Evolutionary conservation across 2,888 invertebrate species (phyloP).

Genomic region (Electrophaes corylata): DNA sequence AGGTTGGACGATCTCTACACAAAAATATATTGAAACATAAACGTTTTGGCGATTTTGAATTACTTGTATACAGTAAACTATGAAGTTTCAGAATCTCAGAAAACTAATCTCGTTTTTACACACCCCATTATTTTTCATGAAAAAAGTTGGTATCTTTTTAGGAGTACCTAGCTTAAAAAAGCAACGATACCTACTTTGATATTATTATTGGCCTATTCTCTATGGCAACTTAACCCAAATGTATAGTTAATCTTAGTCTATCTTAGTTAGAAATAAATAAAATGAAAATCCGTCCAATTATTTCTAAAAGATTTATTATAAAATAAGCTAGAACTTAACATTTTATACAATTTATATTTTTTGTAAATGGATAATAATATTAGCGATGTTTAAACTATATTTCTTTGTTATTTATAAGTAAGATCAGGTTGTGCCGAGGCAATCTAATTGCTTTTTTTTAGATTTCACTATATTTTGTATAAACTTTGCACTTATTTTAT

Average conservation of each 20-base stretch:
- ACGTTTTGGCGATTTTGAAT: background rate
- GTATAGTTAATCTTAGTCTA: slow-evolving; percentile 62
- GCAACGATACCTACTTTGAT: too few species aligned
- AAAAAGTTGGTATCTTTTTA: background rate
- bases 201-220: slow-evolving; percentile 28
- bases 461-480: slow-evolving; percentile 48
- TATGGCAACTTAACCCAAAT: slow-evolving; percentile 66
- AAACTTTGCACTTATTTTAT: slow-evolving; percentile 39
- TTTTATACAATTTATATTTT: slow-evolving; percentile 50
- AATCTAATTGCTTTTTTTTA: slow-evolving; percentile 72
- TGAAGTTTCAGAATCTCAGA: background rate
- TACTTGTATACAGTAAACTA: too few species aligned
- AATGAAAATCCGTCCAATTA: slow-evolving; percentile 61
- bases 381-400: slow-evolving; percentile 33
- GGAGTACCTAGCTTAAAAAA: background rate
- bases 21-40: too few species aligned
- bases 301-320: slow-evolving; percentile 53
- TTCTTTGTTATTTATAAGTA: slow-evolving; percentile 46
- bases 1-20: too few species aligned
- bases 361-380: slow-evolving; percentile 47
- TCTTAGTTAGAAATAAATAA: slow-evolving; percentile 49
- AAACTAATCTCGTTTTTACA: background rate
- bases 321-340: slow-evolving; percentile 43
- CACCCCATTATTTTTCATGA: background rate
- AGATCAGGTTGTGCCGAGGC: slow-evolving; percentile 72